These are phyloP conservation scores for Emydura subglobosa DNA, from an alignment of 2,113 vertebrate genomes.

Conservation along the genomic window DNA sequence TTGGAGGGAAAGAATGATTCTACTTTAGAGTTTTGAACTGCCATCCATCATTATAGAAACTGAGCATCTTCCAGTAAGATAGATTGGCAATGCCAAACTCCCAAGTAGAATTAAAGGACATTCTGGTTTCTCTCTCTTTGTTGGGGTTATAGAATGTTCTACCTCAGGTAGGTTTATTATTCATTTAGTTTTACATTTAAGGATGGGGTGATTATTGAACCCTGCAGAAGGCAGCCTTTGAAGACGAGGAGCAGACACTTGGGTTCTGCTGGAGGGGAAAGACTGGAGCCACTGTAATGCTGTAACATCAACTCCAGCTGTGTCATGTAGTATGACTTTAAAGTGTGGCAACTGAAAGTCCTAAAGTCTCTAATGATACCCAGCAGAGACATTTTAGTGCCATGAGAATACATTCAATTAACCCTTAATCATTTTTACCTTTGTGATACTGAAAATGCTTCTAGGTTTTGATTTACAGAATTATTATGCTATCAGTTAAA, in stretches of 20 bases:
- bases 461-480: slow-evolving; percentile 75
- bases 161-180: neutral
- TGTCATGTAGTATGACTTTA: neutral
- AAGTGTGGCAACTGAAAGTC: slow-evolving; percentile 46
- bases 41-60: neutral
- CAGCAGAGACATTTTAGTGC: slow-evolving; percentile 59
- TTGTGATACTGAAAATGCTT: slow-evolving; percentile 62
- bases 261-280: neutral
- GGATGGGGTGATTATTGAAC: neutral
- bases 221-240: neutral
- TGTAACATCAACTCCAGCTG: slow-evolving; percentile 13
- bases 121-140: neutral
- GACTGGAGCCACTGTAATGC: neutral
- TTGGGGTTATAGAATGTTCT: neutral
- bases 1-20: slow-evolving; percentile 36
- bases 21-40: slow-evolving; percentile 1
- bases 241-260: neutral
- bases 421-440: slow-evolving; percentile 73
- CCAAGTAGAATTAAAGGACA: neutral
- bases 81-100: neutral
- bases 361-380: neutral
- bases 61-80: neutral
- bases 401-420: slow-evolving; percentile 73
- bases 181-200: neutral
- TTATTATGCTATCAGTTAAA: slow-evolving; percentile 76